phyloP scores from a whole-genome alignment of 2,797 vertebrate genomes.

The Psittacula derbiana region DNA sequence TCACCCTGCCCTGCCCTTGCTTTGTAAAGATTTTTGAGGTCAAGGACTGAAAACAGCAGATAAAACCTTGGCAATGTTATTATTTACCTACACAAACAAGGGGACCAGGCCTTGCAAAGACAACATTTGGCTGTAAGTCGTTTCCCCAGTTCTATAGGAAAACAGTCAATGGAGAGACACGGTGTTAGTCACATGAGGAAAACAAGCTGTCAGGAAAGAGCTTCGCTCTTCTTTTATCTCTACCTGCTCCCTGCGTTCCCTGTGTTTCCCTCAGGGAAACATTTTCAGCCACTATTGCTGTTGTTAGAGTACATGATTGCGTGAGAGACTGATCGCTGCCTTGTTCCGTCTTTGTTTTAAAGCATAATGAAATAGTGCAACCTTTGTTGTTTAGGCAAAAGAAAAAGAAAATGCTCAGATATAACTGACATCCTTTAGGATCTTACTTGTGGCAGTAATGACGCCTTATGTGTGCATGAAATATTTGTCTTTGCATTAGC shows the following conservation, averaged over 20 bases:
- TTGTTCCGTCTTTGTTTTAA: not conserved
- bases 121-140: not conserved
- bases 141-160: not conserved
- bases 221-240: not conserved
- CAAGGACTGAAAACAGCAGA: not conserved
- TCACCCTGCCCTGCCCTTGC: not conserved
- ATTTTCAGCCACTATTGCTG: not conserved
- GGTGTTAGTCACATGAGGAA: not conserved
- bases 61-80: not conserved
- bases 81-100: not conserved
- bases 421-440: not conserved
- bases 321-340: not conserved
- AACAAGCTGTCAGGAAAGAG: not conserved
- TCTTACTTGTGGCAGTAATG: not conserved
- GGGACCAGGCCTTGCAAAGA: not conserved
- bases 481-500: not conserved
- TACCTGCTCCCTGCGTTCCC: not conserved
- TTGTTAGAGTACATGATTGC: not conserved
- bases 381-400: not conserved
- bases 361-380: not conserved
- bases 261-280: not conserved
- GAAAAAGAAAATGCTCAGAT: not conserved
- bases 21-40: not conserved
- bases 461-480: not conserved
- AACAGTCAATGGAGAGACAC: not conserved